Evolutionary conservation across 2,113 vertebrate genomes (phyloP).

Genomic region (Megaceryle torquata): DNA sequence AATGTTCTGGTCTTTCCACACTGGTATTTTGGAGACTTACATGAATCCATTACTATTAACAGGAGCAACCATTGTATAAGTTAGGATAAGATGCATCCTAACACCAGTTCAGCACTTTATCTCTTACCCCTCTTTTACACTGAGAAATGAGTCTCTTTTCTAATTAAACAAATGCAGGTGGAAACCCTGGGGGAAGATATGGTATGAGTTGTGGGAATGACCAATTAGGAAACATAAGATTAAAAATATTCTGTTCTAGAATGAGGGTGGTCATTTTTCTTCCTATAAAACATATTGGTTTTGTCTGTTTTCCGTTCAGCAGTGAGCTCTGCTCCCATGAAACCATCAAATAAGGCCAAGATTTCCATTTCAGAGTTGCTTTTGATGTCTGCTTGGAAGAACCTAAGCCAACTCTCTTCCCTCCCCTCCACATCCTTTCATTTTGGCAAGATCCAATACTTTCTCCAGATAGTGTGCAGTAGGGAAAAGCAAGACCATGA

Average conservation of each 20-base stretch:
- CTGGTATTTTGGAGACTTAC: not conserved
- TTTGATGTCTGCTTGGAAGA: not conserved
- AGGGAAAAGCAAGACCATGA: not conserved
- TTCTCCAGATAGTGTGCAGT: not conserved
- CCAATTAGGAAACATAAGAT: not conserved
- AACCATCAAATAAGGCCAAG: not conserved
- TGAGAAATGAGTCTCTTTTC: not conserved
- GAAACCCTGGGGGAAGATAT: not conserved
- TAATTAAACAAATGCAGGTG: not conserved
- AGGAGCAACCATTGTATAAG: not conserved
- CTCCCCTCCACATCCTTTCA: not conserved
- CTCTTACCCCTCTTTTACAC: not conserved
- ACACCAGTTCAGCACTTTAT: not conserved
- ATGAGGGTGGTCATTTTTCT: not conserved
- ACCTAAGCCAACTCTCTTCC: not conserved
- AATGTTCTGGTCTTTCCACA: not conserved
- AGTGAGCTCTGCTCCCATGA: not conserved
- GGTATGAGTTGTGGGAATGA: not conserved
- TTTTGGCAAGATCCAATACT: not conserved
- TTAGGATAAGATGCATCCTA: not conserved
- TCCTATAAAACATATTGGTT: rapidly evolving
- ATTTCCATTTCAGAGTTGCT: not conserved
- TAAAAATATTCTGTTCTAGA: not conserved
- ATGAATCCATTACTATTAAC: not conserved
- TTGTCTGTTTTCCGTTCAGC: not conserved